Evolutionary conservation across 2,888 invertebrate genomes (phyloP), one percentile per base, ranked within the genome.

Genomic region (Portevinia maculata): DNA sequence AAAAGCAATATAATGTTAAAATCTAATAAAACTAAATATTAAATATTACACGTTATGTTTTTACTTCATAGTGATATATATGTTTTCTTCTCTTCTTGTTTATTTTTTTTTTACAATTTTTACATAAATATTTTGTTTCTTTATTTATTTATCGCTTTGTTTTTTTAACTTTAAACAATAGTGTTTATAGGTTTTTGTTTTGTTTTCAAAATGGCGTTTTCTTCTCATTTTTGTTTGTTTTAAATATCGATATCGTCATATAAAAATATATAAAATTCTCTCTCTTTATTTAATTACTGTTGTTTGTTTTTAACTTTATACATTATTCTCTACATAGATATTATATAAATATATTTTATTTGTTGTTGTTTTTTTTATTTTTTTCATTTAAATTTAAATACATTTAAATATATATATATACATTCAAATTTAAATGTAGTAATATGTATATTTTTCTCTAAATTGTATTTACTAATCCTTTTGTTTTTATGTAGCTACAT

Each of bases 91-190:
- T 73, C 53, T 64, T 19, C 24, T 73, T 71, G 53, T 78, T 84
- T 70, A 62, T 71, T 81, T 69, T 78, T 84, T 86, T 79, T 84
- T 81, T 85, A 86, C 78, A 84, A 75, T 76, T 85, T 84, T 74
- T 84, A 79, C 84, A 79, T 85, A 79, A 71, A 73, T 79, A 65
- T 74, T 64, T 73, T 50, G 64, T 75, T 75, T 83, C 13, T 64
- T 70, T 57, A 71, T 64, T 73, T 50, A 60, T 75, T 75, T 83
- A 13, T 64, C 67, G n/a, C 55, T 57, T 65, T 75, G 60, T 71
- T 28, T 74, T 32, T 70, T 44, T 53, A 60, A 48, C 53, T 65
- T 65, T 65, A 65, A 76, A 70, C 62, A 67, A 62, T 71, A 67
- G 53, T 71, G 53, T 65, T 71, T 57, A 79, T 44, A 44, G 69